phyloP scores from a whole-genome alignment of 2,113 vertebrate species.

The Salvelinus namaycush region DNA sequence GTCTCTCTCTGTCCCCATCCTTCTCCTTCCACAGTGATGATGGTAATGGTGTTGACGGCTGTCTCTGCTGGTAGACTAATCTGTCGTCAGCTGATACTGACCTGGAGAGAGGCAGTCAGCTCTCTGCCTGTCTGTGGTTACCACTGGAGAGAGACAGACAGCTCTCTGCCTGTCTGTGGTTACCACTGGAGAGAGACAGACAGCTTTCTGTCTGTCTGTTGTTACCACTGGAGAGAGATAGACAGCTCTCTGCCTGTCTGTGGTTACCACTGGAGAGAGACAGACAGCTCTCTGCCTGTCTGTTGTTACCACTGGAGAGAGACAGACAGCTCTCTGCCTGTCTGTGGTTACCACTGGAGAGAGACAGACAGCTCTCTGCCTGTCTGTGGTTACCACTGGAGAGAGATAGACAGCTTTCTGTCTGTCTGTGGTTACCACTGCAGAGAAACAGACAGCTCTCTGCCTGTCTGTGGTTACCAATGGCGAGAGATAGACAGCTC shows the following conservation, averaged over 20 bases:
- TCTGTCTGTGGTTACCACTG: slow-evolving; percentile 9
- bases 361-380: too few species aligned
- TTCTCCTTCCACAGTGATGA: slow-evolving; percentile 43
- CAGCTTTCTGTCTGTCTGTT: slow-evolving; percentile 5
- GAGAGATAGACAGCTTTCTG: slow-evolving; percentile 11
- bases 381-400: background rate
- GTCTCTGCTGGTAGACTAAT: slow-evolving; percentile 19
- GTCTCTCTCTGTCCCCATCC: background rate
- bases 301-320: too few species aligned
- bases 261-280: too few species aligned
- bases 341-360: too few species aligned
- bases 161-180: slow-evolving; percentile 5
- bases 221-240: background rate
- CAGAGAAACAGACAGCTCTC: background rate
- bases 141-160: background rate
- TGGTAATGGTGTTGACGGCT: slow-evolving; percentile 40
- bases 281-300: too few species aligned
- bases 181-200: background rate
- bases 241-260: too few species aligned
- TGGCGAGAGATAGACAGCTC: too few species aligned
- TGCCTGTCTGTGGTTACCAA: background rate
- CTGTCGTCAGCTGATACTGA: slow-evolving; percentile 33
- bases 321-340: too few species aligned
- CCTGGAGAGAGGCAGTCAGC: background rate
- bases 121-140: too few species aligned